A percentile compares a stretch with the other conserved stretches of the same genome.
Evolutionary conservation across 2,888 invertebrate species (phyloP).

Genomic region (Flabesymbios commensalis): DNA sequence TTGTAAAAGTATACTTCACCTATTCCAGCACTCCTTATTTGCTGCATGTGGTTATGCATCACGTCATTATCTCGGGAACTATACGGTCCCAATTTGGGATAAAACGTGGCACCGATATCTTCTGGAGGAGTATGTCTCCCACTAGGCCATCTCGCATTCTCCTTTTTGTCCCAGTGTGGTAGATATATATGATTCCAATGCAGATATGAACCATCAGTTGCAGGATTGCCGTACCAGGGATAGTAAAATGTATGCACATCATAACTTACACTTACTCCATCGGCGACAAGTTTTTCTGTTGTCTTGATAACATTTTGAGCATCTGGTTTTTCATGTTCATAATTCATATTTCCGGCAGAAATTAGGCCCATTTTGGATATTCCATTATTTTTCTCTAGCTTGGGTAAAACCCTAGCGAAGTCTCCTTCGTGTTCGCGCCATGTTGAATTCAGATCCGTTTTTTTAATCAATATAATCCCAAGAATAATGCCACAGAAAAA

Average conservation of each 20-base stretch:
- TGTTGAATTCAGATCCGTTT: neutral
- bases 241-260: constrained; percentile 63
- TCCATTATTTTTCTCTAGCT: no score
- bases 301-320: no score
- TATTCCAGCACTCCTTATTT: constrained; percentile 67
- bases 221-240: constrained; percentile 60
- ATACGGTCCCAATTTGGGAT: constrained; percentile 66
- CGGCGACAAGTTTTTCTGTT: neutral
- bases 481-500: constrained; percentile 3
- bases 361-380: no score
- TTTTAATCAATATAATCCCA: neutral
- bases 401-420: no score
- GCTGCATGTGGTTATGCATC: constrained; percentile 68
- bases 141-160: constrained; percentile 62
- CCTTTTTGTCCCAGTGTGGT: constrained; percentile 56
- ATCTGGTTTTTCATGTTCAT: no score
- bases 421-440: neutral
- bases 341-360: neutral
- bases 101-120: constrained; percentile 66
- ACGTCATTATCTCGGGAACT: constrained; percentile 65
- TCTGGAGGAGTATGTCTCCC: constrained; percentile 66
- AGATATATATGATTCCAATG: constrained; percentile 62
- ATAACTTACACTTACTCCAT: constrained; percentile 33
- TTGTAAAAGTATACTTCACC: no score
- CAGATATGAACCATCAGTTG: constrained; percentile 50